These are phyloP conservation scores for Bujurquina vittata DNA, from an alignment of 2,113 vertebrate genomes.

Conservation along the genomic window DNA sequence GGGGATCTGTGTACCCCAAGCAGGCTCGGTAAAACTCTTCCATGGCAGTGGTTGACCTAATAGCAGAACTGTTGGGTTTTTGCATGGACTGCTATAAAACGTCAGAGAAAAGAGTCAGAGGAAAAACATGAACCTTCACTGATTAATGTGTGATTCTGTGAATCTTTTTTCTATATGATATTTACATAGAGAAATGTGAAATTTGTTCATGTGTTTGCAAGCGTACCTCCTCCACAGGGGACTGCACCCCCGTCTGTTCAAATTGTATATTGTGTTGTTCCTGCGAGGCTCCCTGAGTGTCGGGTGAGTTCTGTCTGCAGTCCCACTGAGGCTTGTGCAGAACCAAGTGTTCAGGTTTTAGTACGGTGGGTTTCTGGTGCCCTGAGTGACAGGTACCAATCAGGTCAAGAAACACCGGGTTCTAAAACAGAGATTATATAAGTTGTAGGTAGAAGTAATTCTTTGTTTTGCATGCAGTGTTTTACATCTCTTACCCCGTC, in stretches of 20 bases:
- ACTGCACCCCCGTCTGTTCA: conserved; percentile 77
- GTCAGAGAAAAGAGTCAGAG: background rate
- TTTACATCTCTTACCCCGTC: conserved; percentile 82
- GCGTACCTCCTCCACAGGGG: conserved; percentile 50
- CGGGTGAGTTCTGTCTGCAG: conserved; percentile 79
- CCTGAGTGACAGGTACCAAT: conserved; percentile 93
- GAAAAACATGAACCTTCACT: background rate
- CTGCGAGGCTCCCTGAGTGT: conserved; percentile 77
- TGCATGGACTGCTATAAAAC: conserved; percentile 57
- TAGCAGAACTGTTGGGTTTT: conserved; percentile 23
- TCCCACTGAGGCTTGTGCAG: conserved; percentile 78
- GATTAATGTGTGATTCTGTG: background rate
- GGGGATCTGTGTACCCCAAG: conserved; percentile 15
- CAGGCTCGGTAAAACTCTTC: conserved; percentile 79
- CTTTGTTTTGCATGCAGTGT: background rate
- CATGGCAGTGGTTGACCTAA: conserved; percentile 55
- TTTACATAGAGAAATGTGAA: background rate
- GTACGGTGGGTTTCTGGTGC: conserved; percentile 77
- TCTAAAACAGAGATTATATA: conserved; percentile 67
- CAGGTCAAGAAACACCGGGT: conserved; percentile 88
- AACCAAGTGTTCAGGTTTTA: conserved; percentile 84
- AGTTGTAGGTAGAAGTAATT: background rate
- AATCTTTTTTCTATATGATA: background rate
- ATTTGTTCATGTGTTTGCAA: background rate
- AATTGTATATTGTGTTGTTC: conserved; percentile 70